These are phyloP conservation scores for Phocides pigmalion DNA, from an alignment of 1,140 invertebrate genomes.

Conservation along the genomic window DNA sequence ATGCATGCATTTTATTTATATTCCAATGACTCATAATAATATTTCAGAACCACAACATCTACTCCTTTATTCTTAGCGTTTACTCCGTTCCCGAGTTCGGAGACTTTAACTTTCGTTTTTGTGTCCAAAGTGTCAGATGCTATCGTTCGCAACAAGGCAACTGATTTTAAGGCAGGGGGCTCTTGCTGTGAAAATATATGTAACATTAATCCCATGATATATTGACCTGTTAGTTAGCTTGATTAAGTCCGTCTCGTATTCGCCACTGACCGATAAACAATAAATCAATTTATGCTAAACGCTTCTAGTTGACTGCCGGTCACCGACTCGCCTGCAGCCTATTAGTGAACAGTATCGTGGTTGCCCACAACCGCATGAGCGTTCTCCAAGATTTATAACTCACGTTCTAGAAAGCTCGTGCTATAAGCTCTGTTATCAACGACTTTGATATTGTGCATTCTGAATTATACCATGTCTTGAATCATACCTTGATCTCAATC, in stretches of 20 bases:
- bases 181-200: slow-evolving; percentile 8
- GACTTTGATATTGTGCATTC: slow-evolving; percentile 40
- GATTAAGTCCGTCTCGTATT: slow-evolving; percentile 41
- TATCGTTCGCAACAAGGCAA: slow-evolving; percentile 40
- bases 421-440: slow-evolving; percentile 34
- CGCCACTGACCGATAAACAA: slow-evolving; percentile 45
- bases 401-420: slow-evolving; percentile 57
- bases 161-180: slow-evolving; percentile 38
- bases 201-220: slow-evolving; percentile 42
- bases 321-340: slow-evolving; percentile 44
- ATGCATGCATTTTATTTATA: not conserved
- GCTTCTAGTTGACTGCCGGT: slow-evolving; percentile 39
- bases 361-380: slow-evolving; percentile 40
- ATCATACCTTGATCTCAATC: slow-evolving; percentile 36
- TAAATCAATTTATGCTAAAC: slow-evolving; percentile 59
- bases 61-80: not conserved
- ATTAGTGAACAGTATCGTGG: slow-evolving; percentile 52
- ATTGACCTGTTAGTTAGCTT: slow-evolving; percentile 39
- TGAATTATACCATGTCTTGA: slow-evolving; percentile 36
- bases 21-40: not conserved
- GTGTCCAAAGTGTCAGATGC: slow-evolving; percentile 29
- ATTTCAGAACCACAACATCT: not conserved
- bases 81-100: not conserved
- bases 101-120: slow-evolving; percentile 3
- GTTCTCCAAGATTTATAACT: slow-evolving; percentile 53